Evolutionary conservation across 2,113 vertebrate species (phyloP).

Genomic region (Cyphomyrus plagiostoma): DNA sequence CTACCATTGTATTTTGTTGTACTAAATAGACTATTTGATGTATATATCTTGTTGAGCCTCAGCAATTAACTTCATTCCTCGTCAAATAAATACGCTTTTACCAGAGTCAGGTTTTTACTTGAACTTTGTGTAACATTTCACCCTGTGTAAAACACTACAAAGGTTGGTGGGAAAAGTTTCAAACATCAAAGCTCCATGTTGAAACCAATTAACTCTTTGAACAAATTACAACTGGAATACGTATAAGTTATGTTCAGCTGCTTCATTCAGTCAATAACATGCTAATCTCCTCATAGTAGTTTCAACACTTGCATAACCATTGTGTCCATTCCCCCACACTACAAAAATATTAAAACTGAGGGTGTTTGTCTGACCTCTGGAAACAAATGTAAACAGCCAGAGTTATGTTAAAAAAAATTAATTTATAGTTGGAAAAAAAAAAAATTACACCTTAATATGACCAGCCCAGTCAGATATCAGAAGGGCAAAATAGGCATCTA

Average conservation of each 20-base stretch:
- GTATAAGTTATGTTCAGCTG: background rate
- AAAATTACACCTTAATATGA: slow-evolving; percentile 69
- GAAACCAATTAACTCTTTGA: background rate
- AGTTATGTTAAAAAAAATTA: slow-evolving; percentile 50
- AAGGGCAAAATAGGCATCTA: slow-evolving; percentile 67
- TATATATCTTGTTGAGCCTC: background rate
- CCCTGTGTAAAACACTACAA: slow-evolving; percentile 17
- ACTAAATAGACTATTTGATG: slow-evolving; percentile 7
- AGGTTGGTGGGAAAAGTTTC: background rate
- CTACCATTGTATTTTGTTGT: background rate
- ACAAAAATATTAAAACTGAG: slow-evolving; percentile 31
- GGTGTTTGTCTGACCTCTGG: slow-evolving; percentile 14
- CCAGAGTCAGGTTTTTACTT: background rate
- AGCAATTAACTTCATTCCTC: slow-evolving; percentile 5
- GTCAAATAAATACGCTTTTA: slow-evolving; percentile 8
- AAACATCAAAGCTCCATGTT: background rate
- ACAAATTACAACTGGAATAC: slow-evolving; percentile 5
- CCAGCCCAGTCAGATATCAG: slow-evolving; percentile 63
- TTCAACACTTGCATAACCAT: slow-evolving; percentile 20
- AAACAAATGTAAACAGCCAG: slow-evolving; percentile 24
- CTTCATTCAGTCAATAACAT: slow-evolving; percentile 11
- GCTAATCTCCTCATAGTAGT: background rate
- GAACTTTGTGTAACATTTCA: slow-evolving; percentile 14
- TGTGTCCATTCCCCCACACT: slow-evolving; percentile 15
- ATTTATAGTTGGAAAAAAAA: slow-evolving; percentile 80